Evolutionary conservation across 1,140 invertebrate genomes (phyloP), one percentile per base, ranked within the genome.

Genomic region (Nebria ingens): DNA sequence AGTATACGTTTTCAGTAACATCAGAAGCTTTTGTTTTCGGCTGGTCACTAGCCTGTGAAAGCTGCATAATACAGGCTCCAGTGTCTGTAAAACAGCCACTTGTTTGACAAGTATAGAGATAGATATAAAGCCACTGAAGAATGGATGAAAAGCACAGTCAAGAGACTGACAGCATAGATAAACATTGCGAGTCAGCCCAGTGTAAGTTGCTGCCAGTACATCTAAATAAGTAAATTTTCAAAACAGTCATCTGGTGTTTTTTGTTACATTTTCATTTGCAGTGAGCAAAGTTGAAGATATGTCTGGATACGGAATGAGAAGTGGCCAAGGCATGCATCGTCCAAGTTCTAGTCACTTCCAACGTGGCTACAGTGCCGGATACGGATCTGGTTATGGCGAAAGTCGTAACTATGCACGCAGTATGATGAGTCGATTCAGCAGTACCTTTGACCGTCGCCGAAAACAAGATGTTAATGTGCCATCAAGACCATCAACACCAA

Each of bases 361-460:
- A 17, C 40, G 40, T 45, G 40, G 40, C 4, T 45, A 45, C 40
- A 45, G 40, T 17, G 6, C 40, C 15, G 40, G 40, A 11, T 45
- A 45, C 17, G 40, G 40, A 12, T 45, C 40, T 17, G 40, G 40
- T 11, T 17, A 45, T 4, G 22, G n/a, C 21, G 52, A 53, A n/a
- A 19, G 52, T 17, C 13, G 52, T n/a, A 53, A 53, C 34, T 53
- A 25, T 17, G 21, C 52, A n/a, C 21, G 52, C 13, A 53, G 52
- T 29, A 15, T 53, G 17, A 53, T 53, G 52, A 53, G 22, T 20
- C 22, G 52, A 25, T 53, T 53, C 19, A 53, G 22, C 19, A 53
- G 21, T 34, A 23, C 21, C 1, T 17, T 23, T 34, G 52, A 53
- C 19, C 52, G 52, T 4, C 12, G 52, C 3, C 6, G 52, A 15